phyloP scores from a whole-genome alignment of 2,888 invertebrate species.

The Germaria angustata region DNA sequence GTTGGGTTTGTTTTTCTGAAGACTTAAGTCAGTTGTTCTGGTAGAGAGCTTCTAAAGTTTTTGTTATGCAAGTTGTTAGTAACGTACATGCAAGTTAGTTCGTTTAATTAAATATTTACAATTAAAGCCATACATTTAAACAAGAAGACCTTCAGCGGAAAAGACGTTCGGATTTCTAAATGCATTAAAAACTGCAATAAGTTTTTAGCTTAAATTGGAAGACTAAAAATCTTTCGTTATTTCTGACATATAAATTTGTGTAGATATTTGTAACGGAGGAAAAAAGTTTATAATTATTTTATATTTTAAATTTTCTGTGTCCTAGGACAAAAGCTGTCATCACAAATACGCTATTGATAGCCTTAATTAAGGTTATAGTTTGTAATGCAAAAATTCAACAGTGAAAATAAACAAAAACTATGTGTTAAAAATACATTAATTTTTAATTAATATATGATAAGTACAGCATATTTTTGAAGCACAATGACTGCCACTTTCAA shows the following conservation, averaged over 20 bases:
- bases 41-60: not conserved
- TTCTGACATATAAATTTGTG: too few species aligned
- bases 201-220: not conserved
- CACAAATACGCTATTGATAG: not conserved
- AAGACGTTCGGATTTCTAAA: constrained; percentile 45
- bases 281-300: too few species aligned
- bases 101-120: constrained; percentile 14
- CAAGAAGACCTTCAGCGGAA: too few species aligned
- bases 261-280: not conserved
- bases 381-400: not conserved
- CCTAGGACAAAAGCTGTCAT: not conserved
- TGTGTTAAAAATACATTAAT: constrained; percentile 12
- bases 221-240: not conserved
- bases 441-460: constrained; percentile 22
- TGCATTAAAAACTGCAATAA: not conserved
- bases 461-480: constrained; percentile 4
- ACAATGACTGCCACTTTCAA: not conserved
- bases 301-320: not conserved
- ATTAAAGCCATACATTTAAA: too few species aligned
- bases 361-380: not conserved
- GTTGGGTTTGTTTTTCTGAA: not conserved
- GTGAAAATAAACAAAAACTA: not conserved
- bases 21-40: constrained; percentile 5
- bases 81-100: constrained; percentile 17
- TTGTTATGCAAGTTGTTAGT: constrained; percentile 3